phyloP scores from a whole-genome alignment of 1,140 invertebrate species.

The Danaus plexippus region DNA sequence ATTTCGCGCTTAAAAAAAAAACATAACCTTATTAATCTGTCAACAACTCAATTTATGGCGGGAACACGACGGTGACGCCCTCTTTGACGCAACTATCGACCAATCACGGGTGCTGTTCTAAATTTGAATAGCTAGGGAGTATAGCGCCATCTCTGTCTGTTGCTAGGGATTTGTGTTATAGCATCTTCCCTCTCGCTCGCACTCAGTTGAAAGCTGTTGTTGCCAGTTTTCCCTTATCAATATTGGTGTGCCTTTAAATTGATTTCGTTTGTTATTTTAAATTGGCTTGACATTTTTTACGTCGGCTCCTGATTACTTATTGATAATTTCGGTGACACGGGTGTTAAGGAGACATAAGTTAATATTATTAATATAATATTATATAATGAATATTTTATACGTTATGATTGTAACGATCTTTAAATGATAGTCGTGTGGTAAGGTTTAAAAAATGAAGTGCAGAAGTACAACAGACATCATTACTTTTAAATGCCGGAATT shows the following conservation, averaged over 20 bases:
- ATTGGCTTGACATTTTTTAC: constrained; percentile 13
- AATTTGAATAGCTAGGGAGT: background rate
- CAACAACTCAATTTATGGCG: constrained; percentile 69
- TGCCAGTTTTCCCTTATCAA: constrained; percentile 11
- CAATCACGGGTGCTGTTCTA: constrained; percentile 26
- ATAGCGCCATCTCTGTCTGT: constrained; percentile 9
- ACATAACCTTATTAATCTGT: constrained; percentile 69
- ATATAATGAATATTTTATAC: background rate
- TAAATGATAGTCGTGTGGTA: background rate
- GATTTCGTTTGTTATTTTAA: constrained; percentile 13
- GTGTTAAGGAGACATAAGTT: background rate
- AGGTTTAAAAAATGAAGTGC: background rate
- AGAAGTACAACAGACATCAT: constrained; percentile 2
- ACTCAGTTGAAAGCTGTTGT: background rate
- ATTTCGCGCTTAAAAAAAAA: constrained; percentile 59
- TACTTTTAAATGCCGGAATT: constrained; percentile 10
- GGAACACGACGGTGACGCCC: constrained; percentile 56
- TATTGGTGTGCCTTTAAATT: constrained; percentile 11
- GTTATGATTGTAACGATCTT: too few species aligned
- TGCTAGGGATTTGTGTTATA: background rate
- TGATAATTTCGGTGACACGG: too few species aligned
- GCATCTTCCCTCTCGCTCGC: constrained; percentile 1
- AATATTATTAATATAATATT: background rate
- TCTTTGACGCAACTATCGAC: constrained; percentile 37
- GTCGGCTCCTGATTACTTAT: too few species aligned